phyloP scores from a whole-genome alignment of 2,113 vertebrate species.

The Anguilla rostrata region DNA sequence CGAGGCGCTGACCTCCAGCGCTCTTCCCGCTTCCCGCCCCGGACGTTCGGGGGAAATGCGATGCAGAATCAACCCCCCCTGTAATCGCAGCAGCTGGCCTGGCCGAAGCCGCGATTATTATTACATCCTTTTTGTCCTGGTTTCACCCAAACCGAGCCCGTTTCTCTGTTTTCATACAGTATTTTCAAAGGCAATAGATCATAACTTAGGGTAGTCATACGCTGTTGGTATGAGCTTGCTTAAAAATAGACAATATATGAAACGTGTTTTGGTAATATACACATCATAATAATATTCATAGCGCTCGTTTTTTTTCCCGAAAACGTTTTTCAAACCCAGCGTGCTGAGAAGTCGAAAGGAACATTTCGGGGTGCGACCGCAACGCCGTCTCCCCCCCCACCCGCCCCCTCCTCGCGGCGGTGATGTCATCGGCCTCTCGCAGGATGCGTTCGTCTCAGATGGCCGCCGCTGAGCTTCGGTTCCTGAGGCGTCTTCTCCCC shows the following conservation, averaged over 20 bases:
- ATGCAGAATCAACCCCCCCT: neutral
- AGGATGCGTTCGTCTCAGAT: neutral
- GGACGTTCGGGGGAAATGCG: neutral
- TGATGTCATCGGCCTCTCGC: neutral
- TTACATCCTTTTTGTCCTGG: neutral
- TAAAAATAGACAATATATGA: too few relatives aligned
- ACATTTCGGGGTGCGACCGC: neutral
- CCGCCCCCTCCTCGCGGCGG: too few relatives aligned
- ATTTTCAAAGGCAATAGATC: too few relatives aligned
- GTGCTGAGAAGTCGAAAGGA: neutral
- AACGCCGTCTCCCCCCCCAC: too few relatives aligned
- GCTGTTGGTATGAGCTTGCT: too few relatives aligned
- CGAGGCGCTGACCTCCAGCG: neutral
- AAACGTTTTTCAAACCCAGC: neutral
- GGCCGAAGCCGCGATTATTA: neutral
- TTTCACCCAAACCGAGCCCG: neutral
- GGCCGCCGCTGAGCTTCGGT: neutral
- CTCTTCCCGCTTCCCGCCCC: neutral
- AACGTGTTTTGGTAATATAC: too few relatives aligned
- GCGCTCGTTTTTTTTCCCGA: neutral
- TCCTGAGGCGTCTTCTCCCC: neutral
- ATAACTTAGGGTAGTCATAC: too few relatives aligned
- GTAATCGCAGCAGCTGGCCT: neutral
- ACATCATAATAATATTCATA: too few relatives aligned
- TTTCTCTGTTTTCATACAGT: neutral